These are phyloP conservation scores for Pogonomyrmex barbatus DNA, from an alignment of 1,140 invertebrate species.

Conservation along the genomic window DNA sequence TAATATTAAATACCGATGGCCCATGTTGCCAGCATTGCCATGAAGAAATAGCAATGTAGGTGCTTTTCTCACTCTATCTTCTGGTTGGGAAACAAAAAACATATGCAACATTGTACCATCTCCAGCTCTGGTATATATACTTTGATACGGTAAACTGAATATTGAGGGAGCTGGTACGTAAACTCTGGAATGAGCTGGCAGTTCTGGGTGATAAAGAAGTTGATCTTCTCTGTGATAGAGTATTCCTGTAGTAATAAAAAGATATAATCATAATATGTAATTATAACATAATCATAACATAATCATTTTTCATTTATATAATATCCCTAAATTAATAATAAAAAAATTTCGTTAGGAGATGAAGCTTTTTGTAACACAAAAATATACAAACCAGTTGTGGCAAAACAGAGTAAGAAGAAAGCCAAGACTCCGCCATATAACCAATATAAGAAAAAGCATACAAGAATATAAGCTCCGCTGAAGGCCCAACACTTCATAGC, in stretches of 20 bases:
- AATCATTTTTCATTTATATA: background rate
- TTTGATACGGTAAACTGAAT: conserved; percentile 94
- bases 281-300: no score
- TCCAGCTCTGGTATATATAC: conserved; percentile 90
- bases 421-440: conserved; percentile 92
- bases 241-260: conserved; percentile 87
- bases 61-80: conserved; percentile 87
- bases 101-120: conserved; percentile 95
- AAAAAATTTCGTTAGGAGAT: conserved; percentile 3
- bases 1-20: conserved; percentile 89
- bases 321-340: background rate
- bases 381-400: conserved; percentile 88
- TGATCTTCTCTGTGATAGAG: conserved; percentile 95
- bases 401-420: conserved; percentile 89
- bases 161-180: conserved; percentile 94
- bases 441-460: conserved; percentile 93
- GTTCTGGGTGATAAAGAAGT: conserved; percentile 95
- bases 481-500: conserved; percentile 87
- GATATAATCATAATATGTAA: background rate
- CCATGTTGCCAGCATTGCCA: conserved; percentile 98
- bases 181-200: conserved; percentile 94
- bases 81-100: conserved; percentile 94
- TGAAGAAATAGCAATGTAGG: conserved; percentile 96
- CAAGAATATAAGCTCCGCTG: conserved; percentile 87
- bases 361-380: background rate